Base-by-base conservation (phyloP, 2,797 vertebrate genomes). In the Phrynocephalus guinanensis region DNA sequence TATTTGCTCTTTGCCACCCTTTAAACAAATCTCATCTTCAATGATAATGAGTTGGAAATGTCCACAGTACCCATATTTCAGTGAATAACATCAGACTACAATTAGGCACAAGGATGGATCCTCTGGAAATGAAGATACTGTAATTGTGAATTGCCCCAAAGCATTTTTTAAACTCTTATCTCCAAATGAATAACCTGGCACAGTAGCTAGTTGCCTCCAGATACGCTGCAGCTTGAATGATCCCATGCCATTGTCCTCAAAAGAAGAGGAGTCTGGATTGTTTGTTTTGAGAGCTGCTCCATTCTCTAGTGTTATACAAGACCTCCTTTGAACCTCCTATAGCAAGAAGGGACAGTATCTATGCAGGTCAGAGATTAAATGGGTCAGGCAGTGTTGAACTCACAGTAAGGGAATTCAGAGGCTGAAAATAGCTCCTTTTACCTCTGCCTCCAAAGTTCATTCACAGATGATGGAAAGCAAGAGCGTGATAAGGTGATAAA, bases 281-380 rank as follows among this genome's bases (percentile, higher is more conserved):
- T 28, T 71, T n/a, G 30, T 78, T 88, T 85, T 68, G 30, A 44
- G 48, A 76, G 11, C 68, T 70, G 13, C 72, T 78, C 72, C 26
- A 56, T 60, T 85, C 63, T 70, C 44, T 78, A 26, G 24, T 56
- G 30, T 44, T 77, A 71, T 77, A 72, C 15, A 70, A 82, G 67
- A 28, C 44, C 63, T 89, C 73, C 44, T 60, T 13, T 85, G 76
- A 89, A 82, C 48, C n/a, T 30, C 68, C 56, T 33, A 18, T 24
- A 67, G 18, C 56, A 48, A 60, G 33, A 80, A 82, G 72, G 71
- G 70, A n/a, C 50, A 75, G 63, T 68, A 26, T 77, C 73, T 83
- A 87, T 83, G 38, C 73, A 71, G 78, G 83, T 86, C 72, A 70
- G 71, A 70, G 88, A 82, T 71, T 82, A 82, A 80, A 86, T 48